These are phyloP conservation scores for Porites cylindrica DNA, from an alignment of 92 coral and sea anemone genomes.

Conservation along the genomic window DNA sequence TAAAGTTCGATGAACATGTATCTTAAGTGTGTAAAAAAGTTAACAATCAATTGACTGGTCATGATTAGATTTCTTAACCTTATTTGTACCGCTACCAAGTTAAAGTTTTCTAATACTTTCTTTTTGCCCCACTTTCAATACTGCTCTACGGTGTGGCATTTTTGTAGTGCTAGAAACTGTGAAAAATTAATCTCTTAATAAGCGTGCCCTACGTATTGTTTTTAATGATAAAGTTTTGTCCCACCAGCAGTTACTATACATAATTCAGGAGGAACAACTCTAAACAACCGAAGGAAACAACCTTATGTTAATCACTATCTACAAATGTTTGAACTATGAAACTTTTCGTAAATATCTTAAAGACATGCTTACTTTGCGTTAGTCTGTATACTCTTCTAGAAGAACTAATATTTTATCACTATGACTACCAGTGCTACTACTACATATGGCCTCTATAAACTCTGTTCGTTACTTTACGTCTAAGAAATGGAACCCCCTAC, in stretches of 20 bases:
- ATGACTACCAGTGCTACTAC: conserved; percentile 15
- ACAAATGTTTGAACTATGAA: conserved; percentile 11
- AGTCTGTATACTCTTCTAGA: neutral
- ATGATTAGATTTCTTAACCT: conserved; percentile 46
- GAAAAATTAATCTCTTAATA: conserved; percentile 20
- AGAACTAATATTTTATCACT: neutral
- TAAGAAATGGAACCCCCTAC: conserved; percentile 28
- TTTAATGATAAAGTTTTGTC: too few species aligned
- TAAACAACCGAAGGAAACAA: neutral
- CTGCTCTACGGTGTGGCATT: conserved; percentile 69
- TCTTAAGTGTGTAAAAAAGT: conserved; percentile 49
- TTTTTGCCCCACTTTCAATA: conserved; percentile 61
- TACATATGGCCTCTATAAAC: conserved; percentile 35
- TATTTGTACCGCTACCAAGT: conserved; percentile 27
- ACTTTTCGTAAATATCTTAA: conserved; percentile 4
- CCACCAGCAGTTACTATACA: neutral
- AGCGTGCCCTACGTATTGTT: too few species aligned
- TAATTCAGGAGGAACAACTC: neutral
- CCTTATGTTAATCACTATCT: conserved; percentile 2
- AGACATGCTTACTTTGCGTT: conserved; percentile 11
- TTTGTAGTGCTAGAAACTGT: conserved; percentile 55
- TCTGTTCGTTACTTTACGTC: conserved; percentile 38
- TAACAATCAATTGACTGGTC: conserved; percentile 42
- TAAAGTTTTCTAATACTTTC: conserved; percentile 50
- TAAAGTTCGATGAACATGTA: conserved; percentile 47